phyloP scores from a whole-genome alignment of 2,888 invertebrate genomes.

The Ectobius pallidus region DNA sequence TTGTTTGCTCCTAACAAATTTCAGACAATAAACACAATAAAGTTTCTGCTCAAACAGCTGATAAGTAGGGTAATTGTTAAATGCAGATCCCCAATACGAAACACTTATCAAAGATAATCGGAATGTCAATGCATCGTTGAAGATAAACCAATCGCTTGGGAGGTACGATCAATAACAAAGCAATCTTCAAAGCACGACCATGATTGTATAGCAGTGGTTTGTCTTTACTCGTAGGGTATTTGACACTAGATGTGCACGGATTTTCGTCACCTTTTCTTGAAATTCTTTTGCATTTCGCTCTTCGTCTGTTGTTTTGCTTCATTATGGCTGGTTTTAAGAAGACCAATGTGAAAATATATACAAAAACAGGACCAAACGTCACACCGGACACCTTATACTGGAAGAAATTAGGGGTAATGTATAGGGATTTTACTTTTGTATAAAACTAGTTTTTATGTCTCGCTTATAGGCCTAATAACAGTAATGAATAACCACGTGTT shows the following conservation, averaged over 20 bases:
- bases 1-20: no score
- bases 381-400: constrained; percentile 85
- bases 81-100: neutral
- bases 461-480: no score
- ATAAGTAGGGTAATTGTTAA: neutral
- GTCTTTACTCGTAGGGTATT: no score
- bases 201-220: no score
- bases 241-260: no score
- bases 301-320: neutral
- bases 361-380: constrained; percentile 68
- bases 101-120: neutral
- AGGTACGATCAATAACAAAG: no score
- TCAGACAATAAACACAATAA: no score
- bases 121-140: neutral
- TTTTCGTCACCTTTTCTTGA: neutral
- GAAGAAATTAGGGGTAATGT: constrained; percentile 88
- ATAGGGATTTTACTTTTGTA: no score
- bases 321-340: constrained; percentile 70
- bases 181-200: no score
- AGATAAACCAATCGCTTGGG: constrained; percentile 9
- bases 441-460: no score
- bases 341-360: constrained; percentile 70
- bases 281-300: no score
- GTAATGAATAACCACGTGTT: no score
- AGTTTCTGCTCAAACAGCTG: constrained; percentile 5